Evolutionary conservation across 2,113 vertebrate species (phyloP), one percentile per base, ranked within the genome.

Genomic region (Acinonyx jubatus): DNA sequence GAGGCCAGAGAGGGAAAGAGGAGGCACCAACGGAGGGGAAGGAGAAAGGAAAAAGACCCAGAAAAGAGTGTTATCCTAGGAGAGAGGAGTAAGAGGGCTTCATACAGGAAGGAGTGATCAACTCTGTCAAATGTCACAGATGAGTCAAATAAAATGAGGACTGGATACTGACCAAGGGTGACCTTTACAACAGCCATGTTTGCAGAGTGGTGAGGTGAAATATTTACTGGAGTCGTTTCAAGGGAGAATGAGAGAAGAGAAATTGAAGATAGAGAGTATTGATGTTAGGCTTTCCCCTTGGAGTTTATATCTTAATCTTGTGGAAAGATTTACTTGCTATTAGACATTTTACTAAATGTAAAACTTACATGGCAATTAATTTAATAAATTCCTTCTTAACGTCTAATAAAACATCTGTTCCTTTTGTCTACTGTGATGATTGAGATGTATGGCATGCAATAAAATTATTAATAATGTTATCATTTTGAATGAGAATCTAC

Each of bases 381-480:
- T 98, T 94, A 98, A 96, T 97, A 96, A 96, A 97, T 97, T 89
- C 66, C 80, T 98, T 97, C 95, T 97, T 90, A 94, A 86, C 89
- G 96, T 97, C 68, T 98, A 98, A 96, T 98, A 83, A 98, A 98
- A 98, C 97, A 98, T 98, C 98, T 98, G 97, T 96, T 98, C 93
- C 85, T 97, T 97, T 98, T 98, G 95, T 97, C 97, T 94, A 97
- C 33, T 98, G 88, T 96, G 85, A 92, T 98, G 97, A 98, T 95
- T 98, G 98, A 99, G 97, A 98, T 97, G 41, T 98, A 97, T 98
- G 93, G 78, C 83, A 95, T 98, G 80, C 36, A 97, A 91, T 48
- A 76, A 97, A 92, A 71, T 91, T 98, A 98, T 98, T 98, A 97
- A 98, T 97, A 98, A 98, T 45, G 1, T 69, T 98, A 92, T 97